Percentiles rank a stretch among this genome's conserved stretches.
phyloP scores from a whole-genome alignment of 2,797 vertebrate genomes.

The Hypotaenidia philippensis region DNA sequence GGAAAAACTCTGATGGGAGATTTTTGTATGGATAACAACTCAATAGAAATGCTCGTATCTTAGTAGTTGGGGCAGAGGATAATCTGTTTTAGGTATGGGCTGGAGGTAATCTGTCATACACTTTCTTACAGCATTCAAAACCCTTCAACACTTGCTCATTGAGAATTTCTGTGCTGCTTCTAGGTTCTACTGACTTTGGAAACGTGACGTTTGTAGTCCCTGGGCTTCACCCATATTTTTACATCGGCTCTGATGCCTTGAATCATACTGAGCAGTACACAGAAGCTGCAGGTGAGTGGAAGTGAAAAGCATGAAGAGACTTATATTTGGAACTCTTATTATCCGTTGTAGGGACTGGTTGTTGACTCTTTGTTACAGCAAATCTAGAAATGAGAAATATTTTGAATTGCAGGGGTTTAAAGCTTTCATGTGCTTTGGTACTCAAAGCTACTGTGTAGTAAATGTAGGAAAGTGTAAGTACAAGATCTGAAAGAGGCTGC shows the following conservation, averaged over 20 bases:
- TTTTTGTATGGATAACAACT: neutral
- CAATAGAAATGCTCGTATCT: neutral
- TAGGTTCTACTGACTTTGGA: conserved; percentile 93
- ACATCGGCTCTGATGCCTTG: conserved; percentile 86
- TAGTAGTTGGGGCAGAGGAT: neutral
- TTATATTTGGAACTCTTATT: neutral
- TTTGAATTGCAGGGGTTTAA: neutral
- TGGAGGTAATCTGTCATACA: neutral
- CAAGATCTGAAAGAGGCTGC: neutral
- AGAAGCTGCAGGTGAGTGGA: conserved; percentile 85
- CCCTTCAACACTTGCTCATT: neutral
- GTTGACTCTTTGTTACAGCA: neutral
- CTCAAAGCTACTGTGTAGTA: neutral
- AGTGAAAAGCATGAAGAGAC: neutral
- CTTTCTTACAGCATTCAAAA: neutral
- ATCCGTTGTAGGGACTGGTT: neutral
- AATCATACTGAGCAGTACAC: conserved; percentile 92
- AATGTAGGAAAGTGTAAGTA: neutral
- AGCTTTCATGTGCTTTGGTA: neutral
- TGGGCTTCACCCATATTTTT: conserved; percentile 91
- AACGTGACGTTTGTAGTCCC: conserved; percentile 88
- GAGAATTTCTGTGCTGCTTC: neutral
- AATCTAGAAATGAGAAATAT: neutral
- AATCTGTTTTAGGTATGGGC: neutral
- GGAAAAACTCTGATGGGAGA: neutral